Conservation (phyloP, 2,888 invertebrate species). For the Oligia strigilis region DNA sequence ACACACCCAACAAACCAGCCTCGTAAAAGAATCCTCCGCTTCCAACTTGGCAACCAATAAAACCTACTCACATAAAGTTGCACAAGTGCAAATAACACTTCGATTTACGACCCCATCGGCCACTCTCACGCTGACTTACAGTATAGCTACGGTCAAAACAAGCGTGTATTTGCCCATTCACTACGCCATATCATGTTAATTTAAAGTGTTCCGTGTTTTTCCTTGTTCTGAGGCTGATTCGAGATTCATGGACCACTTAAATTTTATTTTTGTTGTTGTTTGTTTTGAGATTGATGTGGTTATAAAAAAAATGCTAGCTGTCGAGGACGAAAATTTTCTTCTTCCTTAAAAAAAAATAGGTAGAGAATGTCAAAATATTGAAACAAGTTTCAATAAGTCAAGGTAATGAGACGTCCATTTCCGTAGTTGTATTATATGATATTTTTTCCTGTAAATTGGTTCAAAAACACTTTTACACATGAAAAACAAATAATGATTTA, state of each 20-base stretch:
- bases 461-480: not conserved
- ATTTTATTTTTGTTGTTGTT: conserved; percentile 11
- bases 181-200: conserved; percentile 17
- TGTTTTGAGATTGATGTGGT: not conserved
- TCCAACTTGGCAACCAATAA: conserved; percentile 18
- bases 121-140: conserved; percentile 15
- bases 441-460: not conserved
- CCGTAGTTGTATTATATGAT: not conserved
- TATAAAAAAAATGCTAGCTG: not conserved
- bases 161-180: conserved; percentile 19
- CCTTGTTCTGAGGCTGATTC: conserved; percentile 24
- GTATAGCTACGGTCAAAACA: conserved; percentile 25
- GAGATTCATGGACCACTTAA: conserved; percentile 23
- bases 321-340: not conserved
- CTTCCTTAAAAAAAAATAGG: not conserved
- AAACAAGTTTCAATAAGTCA: not conserved
- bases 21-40: not conserved
- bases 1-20: not conserved
- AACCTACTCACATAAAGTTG: conserved; percentile 32
- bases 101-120: conserved; percentile 27
- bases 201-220: conserved; percentile 37
- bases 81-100: conserved; percentile 35
- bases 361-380: not conserved
- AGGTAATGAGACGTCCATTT: not conserved
- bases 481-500: not conserved